Base-by-base conservation (phyloP, 1,140 invertebrate species). In the Aphelenchoides besseyi region DNA sequence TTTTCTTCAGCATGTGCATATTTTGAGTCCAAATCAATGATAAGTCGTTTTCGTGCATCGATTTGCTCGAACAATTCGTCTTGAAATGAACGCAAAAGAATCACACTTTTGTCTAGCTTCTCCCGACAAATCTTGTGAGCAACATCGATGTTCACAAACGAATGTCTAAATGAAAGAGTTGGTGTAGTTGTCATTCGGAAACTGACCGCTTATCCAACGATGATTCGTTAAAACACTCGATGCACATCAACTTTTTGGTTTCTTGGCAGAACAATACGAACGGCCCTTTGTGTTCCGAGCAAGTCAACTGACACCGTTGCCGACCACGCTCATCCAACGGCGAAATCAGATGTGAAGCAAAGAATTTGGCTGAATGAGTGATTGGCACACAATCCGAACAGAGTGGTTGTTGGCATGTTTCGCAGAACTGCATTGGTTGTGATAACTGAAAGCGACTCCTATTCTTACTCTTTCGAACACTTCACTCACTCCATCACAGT, bases 351-450 rank as follows among this genome's bases (percentile, higher is more conserved):
- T 83, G 83, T 1, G 72, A 37, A 0, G 72, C 52, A 59, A 83
- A 83, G 64, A 83, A 84, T 72, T 82, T 83, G 2, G 81, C 81
- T 67, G 74, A 29, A 37, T 82, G 82, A 29, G 79, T 84, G 9
- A 67, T 53, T 9, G 26, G 37, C 37, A 67, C 67, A 69, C 82
- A 83, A 3, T 32, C 48, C 41, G 28, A 48, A 67, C 82, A 83
- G 30, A 83, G 70, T 8, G 83, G 82, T 57, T 85, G 82, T 52
- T 83, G 79, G 63, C 82, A 83, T 9, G 82, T 83, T 67, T 85
- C 83, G 53, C 82, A 83, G 55, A 82, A 83, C 32, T 71, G 78
- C 82, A 83, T 83, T 9, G 82, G 82, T 23, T 77, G 81, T 2
- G 53, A 54, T 32, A 73, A 78, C 80, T 81, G 59, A 32, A 79